Evolutionary conservation across 1,140 invertebrate species (phyloP), one percentile per base, ranked within the genome.

Genomic region (Bombus consobrinus): DNA sequence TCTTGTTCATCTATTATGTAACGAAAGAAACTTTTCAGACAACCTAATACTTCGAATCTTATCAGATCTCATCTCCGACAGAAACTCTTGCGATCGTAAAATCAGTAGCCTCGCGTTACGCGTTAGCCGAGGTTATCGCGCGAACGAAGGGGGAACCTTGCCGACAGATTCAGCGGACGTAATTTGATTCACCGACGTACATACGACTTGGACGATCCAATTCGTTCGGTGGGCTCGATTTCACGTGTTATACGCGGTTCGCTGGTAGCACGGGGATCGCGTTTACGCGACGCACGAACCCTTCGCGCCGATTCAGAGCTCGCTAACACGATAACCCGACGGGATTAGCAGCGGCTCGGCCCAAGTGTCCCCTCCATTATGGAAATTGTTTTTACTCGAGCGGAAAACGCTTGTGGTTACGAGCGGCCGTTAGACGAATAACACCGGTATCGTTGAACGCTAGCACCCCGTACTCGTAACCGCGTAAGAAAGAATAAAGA

Each of bases 361-460:
- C 74, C 74, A 13, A 69, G 37, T 78, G 75, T 84, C 64, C 74
- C 74, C 75, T 84, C 82, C 59, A 84, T 84, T 84, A 84, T 78
- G 81, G 74, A 83, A 77, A 83, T 76, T 57, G 81, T 83, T 77
- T 83, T 77, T 57, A 77, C 73, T 57, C 73, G 62, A 77, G 81
- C 64, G 64, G 72, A 78, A 83, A 83, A 82, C 69, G 53, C n/a
- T 73, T 39, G 78, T 18, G 68, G 80, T 73, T 73, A 64, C 80
- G 69, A 39, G 66, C 64, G 62, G 57, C 37, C 80, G 69, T 79
- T 79, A 41, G 64, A 69, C 41, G 77, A 47, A 68, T 53, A 28
- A 22, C 69, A 41, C 80, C 53, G 47, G 22, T 74, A n/a, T 41
- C 41, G 57, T 68, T 76, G 43, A 47, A 43, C 72, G 53, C 43